Evolutionary conservation across 2,113 vertebrate genomes (phyloP), one percentile per base, ranked within the genome.

Genomic region (Gymnogyps californianus): DNA sequence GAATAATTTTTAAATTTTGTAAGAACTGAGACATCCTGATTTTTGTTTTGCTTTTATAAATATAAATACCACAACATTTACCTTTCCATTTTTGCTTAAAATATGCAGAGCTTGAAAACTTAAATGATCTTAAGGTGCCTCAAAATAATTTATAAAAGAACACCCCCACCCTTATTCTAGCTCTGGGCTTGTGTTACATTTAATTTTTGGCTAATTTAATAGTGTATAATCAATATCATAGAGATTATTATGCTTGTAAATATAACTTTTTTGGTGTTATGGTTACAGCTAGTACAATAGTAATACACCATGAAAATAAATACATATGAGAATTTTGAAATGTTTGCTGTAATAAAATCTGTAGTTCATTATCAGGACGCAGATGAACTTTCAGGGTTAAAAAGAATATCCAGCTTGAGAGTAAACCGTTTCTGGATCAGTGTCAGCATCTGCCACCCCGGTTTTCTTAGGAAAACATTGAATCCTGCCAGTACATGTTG

Each of bases 401-500:
- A 94, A 93, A 88, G 66, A 91, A 78, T 49, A 93, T 80, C 42
- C 28, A 80, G 25, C 54, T 78, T 64, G 66, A 87, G 79, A 93
- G 55, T 84, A 83, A 95, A 80, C 21, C 6, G 1, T 87, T 94
- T 90, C 84, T 97, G 93, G 82, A 87, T 78, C 71, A 47, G n/a
- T 61, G 90, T 86, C 93, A 95, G 76, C 71, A 81, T 96, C 91
- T 97, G 67, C 93, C 96, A 97, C 93, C 82, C 91, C 16, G 15
- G 40, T 95, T 96, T 91, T 96, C 89, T 83, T 94, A 91, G 46
- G 94, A 97, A 97, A 97, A 96, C 75, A 57, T 31, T 62, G 67
- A 93, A 81, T 91, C 81, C 59, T 97, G 94, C 96, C 96, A 97
- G 91, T 90, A 85, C 71, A 78, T 96, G 97, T 97, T 96, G 97